Evolutionary conservation across 2,888 invertebrate genomes (phyloP).

Genomic region (Coecobrya sp.): DNA sequence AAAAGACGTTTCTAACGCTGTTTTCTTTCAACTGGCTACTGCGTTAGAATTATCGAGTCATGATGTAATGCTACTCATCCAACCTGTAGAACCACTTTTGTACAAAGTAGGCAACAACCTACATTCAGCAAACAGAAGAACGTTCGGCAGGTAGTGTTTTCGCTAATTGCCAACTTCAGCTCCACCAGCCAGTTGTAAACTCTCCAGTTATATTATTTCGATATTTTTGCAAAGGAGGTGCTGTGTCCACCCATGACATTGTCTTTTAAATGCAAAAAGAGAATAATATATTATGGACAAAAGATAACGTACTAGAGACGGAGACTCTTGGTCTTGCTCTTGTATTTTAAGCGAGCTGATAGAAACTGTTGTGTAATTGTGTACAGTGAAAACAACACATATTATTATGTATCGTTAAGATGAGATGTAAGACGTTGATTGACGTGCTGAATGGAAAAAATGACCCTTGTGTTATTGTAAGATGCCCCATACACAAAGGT

Average conservation of each 20-base stretch:
- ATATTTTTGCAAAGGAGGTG: not conserved
- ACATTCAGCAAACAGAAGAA: not conserved
- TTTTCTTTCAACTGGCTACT: not conserved
- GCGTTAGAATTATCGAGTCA: not conserved
- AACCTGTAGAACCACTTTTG: constrained; percentile 31
- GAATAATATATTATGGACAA: too few species aligned
- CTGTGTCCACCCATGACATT: not conserved
- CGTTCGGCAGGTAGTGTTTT: not conserved
- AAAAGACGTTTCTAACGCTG: constrained; percentile 21
- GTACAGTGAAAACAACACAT: too few species aligned
- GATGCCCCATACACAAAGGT: not conserved
- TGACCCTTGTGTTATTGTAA: not conserved
- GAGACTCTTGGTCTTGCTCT: too few species aligned
- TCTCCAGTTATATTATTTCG: constrained; percentile 4
- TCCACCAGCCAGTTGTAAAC: not conserved
- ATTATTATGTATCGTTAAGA: too few species aligned
- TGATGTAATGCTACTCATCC: not conserved
- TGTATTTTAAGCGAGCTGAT: too few species aligned
- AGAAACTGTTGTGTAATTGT: too few species aligned
- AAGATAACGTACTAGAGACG: too few species aligned
- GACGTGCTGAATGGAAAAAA: not conserved
- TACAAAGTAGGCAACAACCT: not conserved
- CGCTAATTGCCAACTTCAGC: not conserved
- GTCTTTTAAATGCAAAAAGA: too few species aligned
- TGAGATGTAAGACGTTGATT: too few species aligned